Conservation (phyloP, 2,888 invertebrate genomes). For the Drosophila anomalata region DNA sequence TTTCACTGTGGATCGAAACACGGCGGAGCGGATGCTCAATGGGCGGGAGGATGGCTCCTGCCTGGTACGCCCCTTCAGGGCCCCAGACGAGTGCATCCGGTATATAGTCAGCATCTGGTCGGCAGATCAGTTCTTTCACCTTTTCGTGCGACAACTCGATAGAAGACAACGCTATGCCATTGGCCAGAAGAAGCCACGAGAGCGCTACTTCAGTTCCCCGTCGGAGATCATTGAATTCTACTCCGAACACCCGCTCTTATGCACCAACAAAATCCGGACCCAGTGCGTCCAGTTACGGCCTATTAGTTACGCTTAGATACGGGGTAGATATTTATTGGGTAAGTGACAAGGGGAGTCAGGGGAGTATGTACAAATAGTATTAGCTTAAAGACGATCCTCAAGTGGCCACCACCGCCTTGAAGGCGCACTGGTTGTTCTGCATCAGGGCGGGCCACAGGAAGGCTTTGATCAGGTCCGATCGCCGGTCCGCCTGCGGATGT, state of each 20-base stretch:
- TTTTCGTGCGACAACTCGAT: slow-evolving; percentile 80
- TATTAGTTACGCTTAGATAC: slow-evolving; percentile 65
- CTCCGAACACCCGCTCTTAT: slow-evolving; percentile 77
- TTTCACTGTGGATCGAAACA: slow-evolving; percentile 80
- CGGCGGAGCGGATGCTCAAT: slow-evolving; percentile 79
- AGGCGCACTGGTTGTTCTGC: slow-evolving; percentile 90
- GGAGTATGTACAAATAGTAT: slow-evolving; percentile 64
- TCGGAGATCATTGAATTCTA: slow-evolving; percentile 83
- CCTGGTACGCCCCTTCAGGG: slow-evolving; percentile 83
- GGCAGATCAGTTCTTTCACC: slow-evolving; percentile 80
- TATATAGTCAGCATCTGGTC: slow-evolving; percentile 83
- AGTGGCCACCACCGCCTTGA: slow-evolving; percentile 94
- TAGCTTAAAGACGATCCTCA: slow-evolving; percentile 81
- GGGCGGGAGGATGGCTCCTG: slow-evolving; percentile 82
- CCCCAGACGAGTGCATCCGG: slow-evolving; percentile 79
- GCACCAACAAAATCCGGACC: slow-evolving; percentile 81
- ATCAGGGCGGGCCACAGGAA: slow-evolving; percentile 95
- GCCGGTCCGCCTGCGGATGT: slow-evolving; percentile 90
- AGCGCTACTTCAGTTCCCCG: slow-evolving; percentile 80
- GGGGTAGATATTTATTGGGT: slow-evolving; percentile 58
- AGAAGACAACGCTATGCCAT: slow-evolving; percentile 78
- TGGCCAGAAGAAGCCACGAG: slow-evolving; percentile 81
- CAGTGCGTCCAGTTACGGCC: slow-evolving; percentile 78
- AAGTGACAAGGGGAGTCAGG: slow-evolving; percentile 18
- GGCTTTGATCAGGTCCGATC: slow-evolving; percentile 90